Conservation (phyloP, 2,113 vertebrate species). For the Zosterops borbonicus region DNA sequence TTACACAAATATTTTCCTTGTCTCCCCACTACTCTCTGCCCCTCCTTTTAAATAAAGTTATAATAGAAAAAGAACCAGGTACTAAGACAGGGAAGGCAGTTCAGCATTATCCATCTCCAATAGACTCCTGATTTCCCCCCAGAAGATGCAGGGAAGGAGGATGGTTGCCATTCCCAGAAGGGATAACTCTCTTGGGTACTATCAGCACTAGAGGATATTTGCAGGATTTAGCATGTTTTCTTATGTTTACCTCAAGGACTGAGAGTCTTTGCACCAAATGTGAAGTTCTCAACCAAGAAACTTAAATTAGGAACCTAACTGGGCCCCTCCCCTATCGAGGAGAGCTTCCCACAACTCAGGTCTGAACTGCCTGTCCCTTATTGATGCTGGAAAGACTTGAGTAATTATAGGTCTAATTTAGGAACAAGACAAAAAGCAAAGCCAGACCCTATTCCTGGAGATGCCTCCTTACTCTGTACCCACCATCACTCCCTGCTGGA, state of each 20-base stretch:
- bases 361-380: background rate
- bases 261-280: background rate
- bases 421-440: background rate
- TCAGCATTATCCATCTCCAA: background rate
- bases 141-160: background rate
- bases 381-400: background rate
- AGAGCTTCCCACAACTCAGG: background rate
- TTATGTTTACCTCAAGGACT: background rate
- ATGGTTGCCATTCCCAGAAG: fast-evolving
- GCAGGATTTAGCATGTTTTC: background rate
- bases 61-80: background rate
- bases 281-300: background rate
- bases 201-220: background rate
- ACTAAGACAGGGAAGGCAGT: background rate
- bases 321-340: background rate
- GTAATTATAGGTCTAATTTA: background rate
- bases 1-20: conserved; percentile 69
- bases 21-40: background rate
- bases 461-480: background rate
- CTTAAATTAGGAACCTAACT: background rate
- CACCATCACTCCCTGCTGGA: background rate
- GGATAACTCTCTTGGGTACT: background rate
- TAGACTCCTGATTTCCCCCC: fast-evolving
- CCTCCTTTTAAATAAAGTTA: conserved; percentile 10
- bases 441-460: background rate